Base-by-base conservation (phyloP, 2,888 invertebrate genomes). In the Andrena minutula region DNA sequence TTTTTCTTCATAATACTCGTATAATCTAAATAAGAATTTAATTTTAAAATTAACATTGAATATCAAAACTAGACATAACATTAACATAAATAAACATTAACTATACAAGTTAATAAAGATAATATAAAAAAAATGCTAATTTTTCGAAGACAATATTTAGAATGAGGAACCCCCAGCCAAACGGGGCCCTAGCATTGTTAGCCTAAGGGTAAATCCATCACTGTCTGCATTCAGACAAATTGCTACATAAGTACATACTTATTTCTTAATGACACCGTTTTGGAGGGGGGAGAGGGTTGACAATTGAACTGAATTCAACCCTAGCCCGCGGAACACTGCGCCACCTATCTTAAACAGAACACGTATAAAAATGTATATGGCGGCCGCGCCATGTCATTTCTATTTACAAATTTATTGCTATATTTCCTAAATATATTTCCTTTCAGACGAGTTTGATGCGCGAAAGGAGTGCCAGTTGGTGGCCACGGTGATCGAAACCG, bases 331-430 rank as follows among this genome's bases (percentile, higher is more conserved):
- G 12, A 51, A n/a, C 6, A 30, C 2, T 6, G 28, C 72, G 83
- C 82, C 82, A 78, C 30, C 83, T 82, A 20, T 8, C 20, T 20
- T 64, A 12, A 41, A 41, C 8, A 28, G 23, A 66, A 41, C 6
- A 30, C 16, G 35, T 66, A 32, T 26, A 10, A 53, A 53, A 69
- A 28, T 79, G 63, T 64, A 56, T 63, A 75, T 79, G 82, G 83
- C 81, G 75, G 35, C 65, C 7, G 61, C 75, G 75, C 64, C 76
- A 84, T 86, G 83, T 66, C 32, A 71, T 79, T 78, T 79, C 8
- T 86, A 70, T 88, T 88, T 86, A 80, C 68, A 73, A 82, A 85
- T 83, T 85, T 73, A 72, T 30, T 26, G 20, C 74, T 68, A 72
- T 64, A 70, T 78, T 82, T 71, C 71, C 28, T 53, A 63, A 32